Evolutionary conservation across 2,113 vertebrate species (phyloP), one percentile per base, ranked within the genome.

Genomic region (Malurus melanocephalus): DNA sequence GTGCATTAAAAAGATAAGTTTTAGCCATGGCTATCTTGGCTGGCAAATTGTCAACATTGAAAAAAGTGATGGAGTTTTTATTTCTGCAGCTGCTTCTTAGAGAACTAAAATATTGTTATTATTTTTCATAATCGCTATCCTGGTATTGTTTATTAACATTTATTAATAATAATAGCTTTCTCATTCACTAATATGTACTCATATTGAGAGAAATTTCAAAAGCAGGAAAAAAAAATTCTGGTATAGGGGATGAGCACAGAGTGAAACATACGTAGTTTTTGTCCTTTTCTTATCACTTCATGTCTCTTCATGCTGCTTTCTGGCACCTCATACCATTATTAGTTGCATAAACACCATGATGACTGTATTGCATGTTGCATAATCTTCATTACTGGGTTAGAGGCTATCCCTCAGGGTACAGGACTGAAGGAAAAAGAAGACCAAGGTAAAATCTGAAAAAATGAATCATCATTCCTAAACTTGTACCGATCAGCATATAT

Each of bases 161-260:
- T 88, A 76, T 74, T 82, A 83, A 27, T 28, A 78, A 73, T 92
- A 94, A 92, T 93, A 94, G 32, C 10, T 93, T 93, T 90, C 35
- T 46, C 19, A 7, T 77, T 95, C 64, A 72, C 51, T 43, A 92
- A 45, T 85, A 61, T 65, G 60, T 82, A 80, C 79, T 92, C 45
- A 72, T 24, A 40, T 88, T 91, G 40, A 72, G 40, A 94, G 52
- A 94, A 83, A 72, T 75, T 42, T 94, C 61, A 51, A 67, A 91
- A 76, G 45, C 27, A 85, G 73, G 89, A 87, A 83, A 7, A 3
- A 60, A 61, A 82, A 62, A n/a, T 43, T 56, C 77, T 68, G 19
- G 3, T 69, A 40, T 88, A 38, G 40, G 28, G 46, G 65, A 64
- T 71, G 40, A 80, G 14, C 9, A 45, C 33, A 68, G 89, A 59